Base-by-base conservation (phyloP, 2,113 vertebrate species). In the Propithecus coquereli region DNA sequence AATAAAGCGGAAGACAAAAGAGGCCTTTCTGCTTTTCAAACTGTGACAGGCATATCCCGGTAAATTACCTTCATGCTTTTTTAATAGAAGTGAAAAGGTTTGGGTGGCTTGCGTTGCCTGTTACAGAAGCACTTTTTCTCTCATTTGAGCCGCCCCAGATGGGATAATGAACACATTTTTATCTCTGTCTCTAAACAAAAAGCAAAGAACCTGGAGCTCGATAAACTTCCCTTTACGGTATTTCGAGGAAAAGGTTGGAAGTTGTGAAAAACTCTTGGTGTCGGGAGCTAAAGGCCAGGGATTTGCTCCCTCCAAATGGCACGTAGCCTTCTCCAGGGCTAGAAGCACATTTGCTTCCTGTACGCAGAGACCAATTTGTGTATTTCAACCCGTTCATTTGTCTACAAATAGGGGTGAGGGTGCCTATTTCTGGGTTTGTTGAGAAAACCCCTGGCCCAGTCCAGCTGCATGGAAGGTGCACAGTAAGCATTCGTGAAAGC, bases 1-100 rank as follows among this genome's bases (percentile, higher is more conserved):
- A 98, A 98, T 98, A 98, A 98, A 97, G 95, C 18, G n/a, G 91
- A 40, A 94, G 97, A 98, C 98, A 97, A 98, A 98, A 98, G 98
- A 96, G 86, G 92, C 37, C 86, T 95, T 98, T 98, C 96, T 95
- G 91, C 94, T 96, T 98, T 98, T 98, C 98, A 98, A 89, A 93
- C 0, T 32, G 95, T 98, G 98, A 98, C 98, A 98, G 98, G 94
- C 96, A 10, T 95, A 97, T 97, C 98, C 97, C 82, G 70, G 97
- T 97, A 98, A 98, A 98, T 98, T 98, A 97, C 98, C 96, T 98
- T 98, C 95, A 82, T 93, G 59, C 94, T 95, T 98, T 97, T 97
- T 96, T 93, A 98, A 97, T 80, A 96, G 93, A 97, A 98, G 96
- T 97, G 98, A 98, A 98, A 98, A 98, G 97, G 95, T 96, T 98